A percentile compares a stretch with the other conserved stretches of the same genome.
Evolutionary conservation across 2,113 vertebrate species (phyloP).

Genomic region (Callorhinus ursinus): DNA sequence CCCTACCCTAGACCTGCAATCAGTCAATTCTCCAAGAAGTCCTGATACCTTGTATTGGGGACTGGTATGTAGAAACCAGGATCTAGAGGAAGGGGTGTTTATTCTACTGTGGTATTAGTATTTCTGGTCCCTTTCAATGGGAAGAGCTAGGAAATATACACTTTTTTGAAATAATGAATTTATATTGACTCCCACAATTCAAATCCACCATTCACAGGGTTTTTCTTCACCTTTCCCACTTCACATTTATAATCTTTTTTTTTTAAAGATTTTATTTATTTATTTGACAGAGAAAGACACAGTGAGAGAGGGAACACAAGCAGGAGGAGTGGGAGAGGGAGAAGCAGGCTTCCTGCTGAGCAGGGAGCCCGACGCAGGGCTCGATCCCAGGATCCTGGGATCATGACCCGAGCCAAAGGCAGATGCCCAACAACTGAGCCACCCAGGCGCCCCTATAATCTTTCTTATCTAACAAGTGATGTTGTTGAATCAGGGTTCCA

Average conservation of each 20-base stretch:
- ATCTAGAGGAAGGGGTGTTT: not conserved
- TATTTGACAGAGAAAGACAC: too few relatives aligned
- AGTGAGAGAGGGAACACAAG: too few relatives aligned
- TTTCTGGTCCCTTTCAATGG: not conserved
- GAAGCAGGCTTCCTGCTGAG: too few relatives aligned
- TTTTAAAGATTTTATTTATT: too few relatives aligned
- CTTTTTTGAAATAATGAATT: not conserved
- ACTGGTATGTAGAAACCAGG: not conserved
- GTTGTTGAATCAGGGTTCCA: not conserved
- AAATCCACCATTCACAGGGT: not conserved
- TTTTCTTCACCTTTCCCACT: not conserved
- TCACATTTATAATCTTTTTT: constrained; percentile 26
- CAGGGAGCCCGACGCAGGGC: too few relatives aligned
- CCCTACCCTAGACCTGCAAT: not conserved
- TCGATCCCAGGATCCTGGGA: too few relatives aligned
- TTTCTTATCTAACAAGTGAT: not conserved
- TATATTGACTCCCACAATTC: not conserved
- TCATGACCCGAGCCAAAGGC: too few relatives aligned
- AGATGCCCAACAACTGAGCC: too few relatives aligned
- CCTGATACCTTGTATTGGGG: not conserved
- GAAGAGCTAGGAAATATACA: not conserved
- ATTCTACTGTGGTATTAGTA: not conserved
- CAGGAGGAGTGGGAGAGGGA: too few relatives aligned
- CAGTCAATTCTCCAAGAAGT: not conserved
- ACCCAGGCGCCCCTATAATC: not conserved